Evolutionary conservation across 2,888 invertebrate genomes (phyloP).

Genomic region (Halictus quadricinctus): DNA sequence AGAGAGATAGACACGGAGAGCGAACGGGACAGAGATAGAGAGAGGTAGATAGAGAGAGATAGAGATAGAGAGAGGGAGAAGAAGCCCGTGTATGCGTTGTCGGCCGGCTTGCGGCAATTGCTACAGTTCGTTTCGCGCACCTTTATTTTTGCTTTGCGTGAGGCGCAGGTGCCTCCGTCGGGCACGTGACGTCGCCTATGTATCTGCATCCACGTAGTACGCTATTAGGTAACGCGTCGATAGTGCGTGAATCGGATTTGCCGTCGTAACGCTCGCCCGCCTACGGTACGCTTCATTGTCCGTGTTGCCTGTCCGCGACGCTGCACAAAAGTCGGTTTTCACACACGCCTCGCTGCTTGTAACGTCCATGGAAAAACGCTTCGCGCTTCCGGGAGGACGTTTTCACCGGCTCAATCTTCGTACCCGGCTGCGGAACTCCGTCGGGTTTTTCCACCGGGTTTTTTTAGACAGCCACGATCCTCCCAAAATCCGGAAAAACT

Average conservation of each 20-base stretch:
- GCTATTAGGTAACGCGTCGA: conserved; percentile 74
- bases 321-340: conserved; percentile 33
- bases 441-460: neutral
- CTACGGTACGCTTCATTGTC: conserved; percentile 46
- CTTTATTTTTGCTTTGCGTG: conserved; percentile 68
- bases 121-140: conserved; percentile 62
- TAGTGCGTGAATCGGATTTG: conserved; percentile 69
- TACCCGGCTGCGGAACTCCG: neutral
- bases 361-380: conserved; percentile 9
- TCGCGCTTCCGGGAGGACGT: conserved; percentile 8
- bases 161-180: conserved; percentile 63
- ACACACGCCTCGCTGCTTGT: conserved; percentile 7
- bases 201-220: conserved; percentile 76
- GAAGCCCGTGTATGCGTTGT: neutral
- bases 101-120: conserved; percentile 48
- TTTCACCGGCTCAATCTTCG: neutral
- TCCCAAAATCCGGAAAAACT: neutral
- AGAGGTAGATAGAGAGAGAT: neutral
- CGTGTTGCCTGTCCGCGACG: conserved; percentile 9
- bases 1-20: neutral
- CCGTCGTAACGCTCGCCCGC: conserved; percentile 35
- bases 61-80: neutral
- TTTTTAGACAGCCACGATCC: neutral
- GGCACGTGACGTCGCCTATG: conserved; percentile 70
- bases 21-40: neutral